Percentiles rank a stretch among this genome's conserved stretches.
These are phyloP conservation scores for Paradoxurus hermaphroditus DNA, from an alignment of 2,113 vertebrate species.

Conservation along the genomic window DNA sequence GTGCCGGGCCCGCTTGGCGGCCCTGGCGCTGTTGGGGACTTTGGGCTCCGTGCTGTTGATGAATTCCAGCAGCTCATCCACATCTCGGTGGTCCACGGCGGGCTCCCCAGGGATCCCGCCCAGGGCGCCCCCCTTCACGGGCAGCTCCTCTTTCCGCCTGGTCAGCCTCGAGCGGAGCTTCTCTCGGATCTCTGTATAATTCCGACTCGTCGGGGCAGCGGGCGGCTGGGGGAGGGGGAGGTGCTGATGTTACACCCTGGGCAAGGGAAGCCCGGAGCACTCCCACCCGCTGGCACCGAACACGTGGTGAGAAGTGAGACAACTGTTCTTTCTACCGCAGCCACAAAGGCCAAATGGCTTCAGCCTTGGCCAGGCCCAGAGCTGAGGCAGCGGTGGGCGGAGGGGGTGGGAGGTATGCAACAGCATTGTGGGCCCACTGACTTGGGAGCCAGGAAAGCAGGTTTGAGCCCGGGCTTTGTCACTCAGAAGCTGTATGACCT, in stretches of 20 bases:
- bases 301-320: conserved; percentile 56
- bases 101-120: conserved; percentile 87
- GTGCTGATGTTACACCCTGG: conserved; percentile 61
- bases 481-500: conserved; percentile 71
- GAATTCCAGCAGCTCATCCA: conserved; percentile 96
- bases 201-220: conserved; percentile 97
- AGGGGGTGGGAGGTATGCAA: neutral
- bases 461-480: conserved; percentile 49
- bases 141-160: conserved; percentile 96
- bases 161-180: conserved; percentile 96
- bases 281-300: conserved; percentile 60
- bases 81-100: conserved; percentile 92
- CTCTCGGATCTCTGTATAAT: conserved; percentile 98
- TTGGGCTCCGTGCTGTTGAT: conserved; percentile 98
- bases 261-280: conserved; percentile 49
- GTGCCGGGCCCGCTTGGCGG: conserved; percentile 96
- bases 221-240: conserved; percentile 88
- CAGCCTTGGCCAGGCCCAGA: conserved; percentile 24
- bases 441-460: conserved; percentile 31
- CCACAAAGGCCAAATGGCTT: conserved; percentile 46
- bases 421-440: neutral
- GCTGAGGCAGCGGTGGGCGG: neutral
- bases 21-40: conserved; percentile 97
- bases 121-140: conserved; percentile 88
- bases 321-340: conserved; percentile 47